These are phyloP conservation scores for Caloenas nicobarica DNA, from an alignment of 2,113 vertebrate genomes.

Conservation along the genomic window DNA sequence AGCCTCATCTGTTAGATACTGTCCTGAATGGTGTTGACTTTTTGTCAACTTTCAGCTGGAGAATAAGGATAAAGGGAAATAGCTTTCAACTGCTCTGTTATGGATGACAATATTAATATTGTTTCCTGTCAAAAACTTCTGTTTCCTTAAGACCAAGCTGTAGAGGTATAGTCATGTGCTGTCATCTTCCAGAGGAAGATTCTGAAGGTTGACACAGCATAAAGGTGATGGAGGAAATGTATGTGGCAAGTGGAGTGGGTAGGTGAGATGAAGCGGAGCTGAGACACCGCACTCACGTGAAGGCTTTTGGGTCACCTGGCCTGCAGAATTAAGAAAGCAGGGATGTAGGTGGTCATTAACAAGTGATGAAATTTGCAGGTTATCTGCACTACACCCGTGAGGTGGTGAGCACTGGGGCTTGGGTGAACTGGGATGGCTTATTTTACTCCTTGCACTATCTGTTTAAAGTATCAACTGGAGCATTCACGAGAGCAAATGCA, in stretches of 20 bases:
- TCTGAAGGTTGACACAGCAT: neutral
- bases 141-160: neutral
- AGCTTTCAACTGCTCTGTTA: neutral
- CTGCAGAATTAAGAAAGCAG: neutral
- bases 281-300: neutral
- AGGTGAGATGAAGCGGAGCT: neutral
- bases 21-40: neutral
- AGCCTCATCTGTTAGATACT: neutral
- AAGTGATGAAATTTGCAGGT: neutral
- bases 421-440: neutral
- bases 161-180: neutral
- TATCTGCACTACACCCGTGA: neutral
- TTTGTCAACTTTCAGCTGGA: neutral
- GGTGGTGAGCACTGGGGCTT: neutral
- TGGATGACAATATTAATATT: neutral
- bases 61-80: neutral
- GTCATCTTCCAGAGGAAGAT: neutral
- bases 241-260: neutral
- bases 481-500: neutral
- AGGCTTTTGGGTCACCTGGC: neutral
- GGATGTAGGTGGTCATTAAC: neutral
- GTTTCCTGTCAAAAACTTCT: neutral
- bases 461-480: neutral
- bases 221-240: neutral
- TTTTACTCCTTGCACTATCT: neutral